Conservation (phyloP, 1,140 invertebrate species). For the Drosophila athabasca region DNA sequence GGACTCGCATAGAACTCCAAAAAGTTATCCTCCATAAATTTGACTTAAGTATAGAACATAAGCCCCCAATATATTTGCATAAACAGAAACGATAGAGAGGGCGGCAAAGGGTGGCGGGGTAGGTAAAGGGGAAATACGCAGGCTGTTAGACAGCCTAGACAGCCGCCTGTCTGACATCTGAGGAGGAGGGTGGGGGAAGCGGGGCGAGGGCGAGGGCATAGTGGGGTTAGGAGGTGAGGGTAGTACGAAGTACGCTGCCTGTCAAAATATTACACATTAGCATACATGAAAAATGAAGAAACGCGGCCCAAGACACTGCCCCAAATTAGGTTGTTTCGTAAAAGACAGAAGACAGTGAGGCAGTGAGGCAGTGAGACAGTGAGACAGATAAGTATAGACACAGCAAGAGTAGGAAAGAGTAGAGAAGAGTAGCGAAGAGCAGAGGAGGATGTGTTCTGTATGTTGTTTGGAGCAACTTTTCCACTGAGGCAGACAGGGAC, state of each 20-base stretch:
- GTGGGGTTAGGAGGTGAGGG: neutral
- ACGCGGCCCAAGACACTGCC: slow-evolving; percentile 55
- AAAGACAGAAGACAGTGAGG: slow-evolving; percentile 23
- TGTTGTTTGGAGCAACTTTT: no score
- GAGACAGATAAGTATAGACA: slow-evolving; percentile 28
- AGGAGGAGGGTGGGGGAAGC: neutral
- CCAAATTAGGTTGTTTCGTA: slow-evolving; percentile 62
- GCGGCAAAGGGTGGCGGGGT: no score
- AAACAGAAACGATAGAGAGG: slow-evolving; percentile 22
- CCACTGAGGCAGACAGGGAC: no score
- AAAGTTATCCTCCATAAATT: slow-evolving; percentile 46
- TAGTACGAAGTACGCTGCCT: slow-evolving; percentile 29
- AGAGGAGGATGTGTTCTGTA: no score
- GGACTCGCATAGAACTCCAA: slow-evolving; percentile 8
- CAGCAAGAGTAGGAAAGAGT: slow-evolving; percentile 1
- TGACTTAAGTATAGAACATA: slow-evolving; percentile 41
- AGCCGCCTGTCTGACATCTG: slow-evolving; percentile 20
- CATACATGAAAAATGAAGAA: slow-evolving; percentile 78
- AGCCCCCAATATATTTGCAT: slow-evolving; percentile 51
- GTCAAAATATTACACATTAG: slow-evolving; percentile 75
- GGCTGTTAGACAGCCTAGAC: slow-evolving; percentile 47
- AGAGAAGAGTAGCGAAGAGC: no score
- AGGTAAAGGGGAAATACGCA: slow-evolving; percentile 4
- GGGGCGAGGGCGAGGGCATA: no score
- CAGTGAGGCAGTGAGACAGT: slow-evolving; percentile 24